Evolutionary conservation across 1,140 invertebrate species (phyloP).

Genomic region (Zophobas atratus): DNA sequence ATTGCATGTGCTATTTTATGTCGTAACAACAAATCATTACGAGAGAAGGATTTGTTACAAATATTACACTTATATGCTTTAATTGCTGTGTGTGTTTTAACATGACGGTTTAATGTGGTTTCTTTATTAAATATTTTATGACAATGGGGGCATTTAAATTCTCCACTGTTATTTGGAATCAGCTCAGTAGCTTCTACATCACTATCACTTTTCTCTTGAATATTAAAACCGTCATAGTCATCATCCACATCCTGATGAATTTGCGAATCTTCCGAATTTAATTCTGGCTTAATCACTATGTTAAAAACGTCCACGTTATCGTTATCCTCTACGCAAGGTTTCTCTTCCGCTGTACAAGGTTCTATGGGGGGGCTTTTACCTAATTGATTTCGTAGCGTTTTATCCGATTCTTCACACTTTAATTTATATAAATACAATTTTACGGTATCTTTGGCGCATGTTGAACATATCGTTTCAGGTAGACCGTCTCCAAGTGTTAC

Average conservation of each 20-base stretch:
- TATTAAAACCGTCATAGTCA: conserved; percentile 23
- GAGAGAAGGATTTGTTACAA: conserved; percentile 63
- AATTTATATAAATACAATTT: conserved; percentile 76
- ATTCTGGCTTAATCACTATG: conserved; percentile 54
- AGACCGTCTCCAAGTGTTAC: conserved; percentile 75
- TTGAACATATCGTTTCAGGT: conserved; percentile 74
- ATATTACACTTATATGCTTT: conserved; percentile 63
- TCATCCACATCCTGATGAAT: conserved; percentile 5
- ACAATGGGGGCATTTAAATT: conserved; percentile 41
- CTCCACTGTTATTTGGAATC: background rate
- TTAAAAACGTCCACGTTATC: background rate
- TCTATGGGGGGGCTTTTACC: conserved; percentile 59
- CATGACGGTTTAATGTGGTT: conserved; percentile 51
- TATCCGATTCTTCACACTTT: conserved; percentile 76
- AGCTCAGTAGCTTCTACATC: conserved; percentile 10
- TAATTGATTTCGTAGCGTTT: conserved; percentile 71
- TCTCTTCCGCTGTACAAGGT: conserved; percentile 22
- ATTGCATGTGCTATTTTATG: conserved; percentile 62
- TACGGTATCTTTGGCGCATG: conserved; percentile 75
- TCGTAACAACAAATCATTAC: conserved; percentile 60
- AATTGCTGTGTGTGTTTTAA: conserved; percentile 47
- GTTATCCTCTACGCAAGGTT: background rate
- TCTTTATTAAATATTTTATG: conserved; percentile 42
- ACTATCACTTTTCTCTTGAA: conserved; percentile 30
- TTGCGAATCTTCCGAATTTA: conserved; percentile 41